phyloP scores from a whole-genome alignment of 1,140 invertebrate species.

The Drosophila pseudoananassae region DNA sequence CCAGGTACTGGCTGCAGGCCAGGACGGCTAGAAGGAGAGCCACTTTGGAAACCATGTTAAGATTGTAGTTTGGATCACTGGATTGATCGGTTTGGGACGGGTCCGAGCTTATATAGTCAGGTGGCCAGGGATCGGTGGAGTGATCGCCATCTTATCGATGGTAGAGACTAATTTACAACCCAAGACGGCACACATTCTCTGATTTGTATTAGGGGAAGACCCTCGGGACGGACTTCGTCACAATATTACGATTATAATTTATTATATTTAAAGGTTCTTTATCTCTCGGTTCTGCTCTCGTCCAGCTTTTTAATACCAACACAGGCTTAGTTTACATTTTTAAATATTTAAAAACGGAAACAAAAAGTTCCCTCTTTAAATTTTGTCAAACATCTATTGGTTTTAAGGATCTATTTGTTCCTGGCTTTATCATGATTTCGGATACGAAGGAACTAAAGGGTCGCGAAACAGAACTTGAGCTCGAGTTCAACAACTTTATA shows the following conservation, averaged over 20 bases:
- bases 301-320: too few relatives aligned
- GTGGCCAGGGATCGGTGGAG: neutral
- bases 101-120: conserved; percentile 37
- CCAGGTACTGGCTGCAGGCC: conserved; percentile 51
- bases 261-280: conserved; percentile 5
- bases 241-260: conserved; percentile 16
- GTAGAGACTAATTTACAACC: conserved; percentile 17
- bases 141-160: conserved; percentile 11
- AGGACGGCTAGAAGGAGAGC: conserved; percentile 48
- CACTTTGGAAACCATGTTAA: conserved; percentile 50
- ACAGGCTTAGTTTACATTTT: neutral
- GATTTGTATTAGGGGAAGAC: conserved; percentile 30
- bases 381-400: neutral
- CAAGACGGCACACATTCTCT: neutral
- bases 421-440: neutral
- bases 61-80: conserved; percentile 15
- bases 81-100: neutral
- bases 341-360: too few relatives aligned
- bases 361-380: neutral
- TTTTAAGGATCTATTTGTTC: too few relatives aligned
- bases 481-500: conserved; percentile 22
- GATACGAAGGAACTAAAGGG: neutral
- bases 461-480: conserved; percentile 2
- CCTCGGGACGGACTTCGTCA: conserved; percentile 4
- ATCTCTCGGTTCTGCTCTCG: neutral